Evolutionary conservation across 2,888 invertebrate species (phyloP), one percentile per base, ranked within the genome.

Genomic region (Athetis lepigone): DNA sequence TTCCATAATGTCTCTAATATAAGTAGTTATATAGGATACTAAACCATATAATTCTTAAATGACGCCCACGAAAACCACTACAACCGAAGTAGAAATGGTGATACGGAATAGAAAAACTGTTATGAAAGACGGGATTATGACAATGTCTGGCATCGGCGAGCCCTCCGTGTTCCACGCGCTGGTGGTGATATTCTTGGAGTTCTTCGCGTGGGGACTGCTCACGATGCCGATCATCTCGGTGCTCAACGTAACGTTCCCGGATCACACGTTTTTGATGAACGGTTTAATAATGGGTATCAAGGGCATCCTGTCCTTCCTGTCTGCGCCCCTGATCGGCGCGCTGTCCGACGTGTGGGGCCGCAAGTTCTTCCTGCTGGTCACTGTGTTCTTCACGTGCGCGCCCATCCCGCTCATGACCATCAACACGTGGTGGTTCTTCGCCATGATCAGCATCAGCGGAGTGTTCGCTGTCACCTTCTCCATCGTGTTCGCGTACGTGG

Each of bases 391-490:
- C 95, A 99, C 99, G 39, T 99, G 99, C 95, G 98, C 98, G 81
- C 99, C 99, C 55, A 99, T 99, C 90, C 99, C 99, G 57, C 96
- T 99, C 69, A 99, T 99, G 98, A 98, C 98, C 86, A 98, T 99
- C 89, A 99, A 99, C 95, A 99, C 99, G 50, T 99, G 98, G 98
- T 99, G 99, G 99, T 99, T 99, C 94, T 99, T 99, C 95, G 99
- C 99, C 65, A 98, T 99, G 97, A 98, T 99, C 95, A 99, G 99
- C 89, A 98, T 99, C 91, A 99, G 99, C 82, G 99, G 99, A 70
- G 98, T 99, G 79, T 99, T 99, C 95, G 98, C 99, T 58, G 99
- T 99, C 75, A 99, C 99, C 50, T 99, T 99, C 95, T 99, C 99
- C 82, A 99, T 99, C 60, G 99, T 99, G 61, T 99, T 99, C 95